Conservation (phyloP, 2,888 invertebrate genomes). For the Suillia variegata region DNA sequence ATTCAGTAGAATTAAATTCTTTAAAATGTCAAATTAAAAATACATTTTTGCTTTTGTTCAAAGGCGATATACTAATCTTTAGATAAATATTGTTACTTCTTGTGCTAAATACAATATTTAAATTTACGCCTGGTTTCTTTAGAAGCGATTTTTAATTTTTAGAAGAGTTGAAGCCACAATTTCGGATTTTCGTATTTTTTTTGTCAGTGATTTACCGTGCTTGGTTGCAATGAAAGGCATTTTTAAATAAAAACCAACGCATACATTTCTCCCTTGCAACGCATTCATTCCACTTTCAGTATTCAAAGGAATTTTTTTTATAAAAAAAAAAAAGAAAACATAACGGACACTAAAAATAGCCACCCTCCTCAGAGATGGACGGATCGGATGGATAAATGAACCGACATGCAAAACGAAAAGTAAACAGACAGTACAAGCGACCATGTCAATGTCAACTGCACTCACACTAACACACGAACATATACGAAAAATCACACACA, state of each 20-base stretch:
- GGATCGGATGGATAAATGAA: conserved; percentile 25
- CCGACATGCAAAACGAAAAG: conserved; percentile 27
- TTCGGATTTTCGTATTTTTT: no score
- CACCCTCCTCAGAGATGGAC: conserved; percentile 43
- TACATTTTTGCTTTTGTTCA: no score
- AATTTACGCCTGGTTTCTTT: no score
- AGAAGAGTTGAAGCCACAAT: no score
- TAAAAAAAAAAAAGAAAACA: neutral
- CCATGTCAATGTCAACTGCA: conserved; percentile 38
- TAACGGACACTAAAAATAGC: conserved; percentile 56
- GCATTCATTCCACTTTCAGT: neutral
- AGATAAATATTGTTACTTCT: no score
- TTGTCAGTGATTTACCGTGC: neutral
- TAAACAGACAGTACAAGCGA: conserved; percentile 30
- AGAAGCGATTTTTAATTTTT: no score
- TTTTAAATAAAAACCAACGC: neutral
- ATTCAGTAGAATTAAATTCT: no score
- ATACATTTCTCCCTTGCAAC: neutral
- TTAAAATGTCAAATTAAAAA: no score
- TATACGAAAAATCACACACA: no score
- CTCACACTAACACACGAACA: conserved; percentile 22
- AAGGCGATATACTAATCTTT: no score
- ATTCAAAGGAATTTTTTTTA: neutral
- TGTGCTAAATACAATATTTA: no score
- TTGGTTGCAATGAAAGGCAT: neutral